phyloP scores from a whole-genome alignment of 2,113 vertebrate species.

The Pica pica region DNA sequence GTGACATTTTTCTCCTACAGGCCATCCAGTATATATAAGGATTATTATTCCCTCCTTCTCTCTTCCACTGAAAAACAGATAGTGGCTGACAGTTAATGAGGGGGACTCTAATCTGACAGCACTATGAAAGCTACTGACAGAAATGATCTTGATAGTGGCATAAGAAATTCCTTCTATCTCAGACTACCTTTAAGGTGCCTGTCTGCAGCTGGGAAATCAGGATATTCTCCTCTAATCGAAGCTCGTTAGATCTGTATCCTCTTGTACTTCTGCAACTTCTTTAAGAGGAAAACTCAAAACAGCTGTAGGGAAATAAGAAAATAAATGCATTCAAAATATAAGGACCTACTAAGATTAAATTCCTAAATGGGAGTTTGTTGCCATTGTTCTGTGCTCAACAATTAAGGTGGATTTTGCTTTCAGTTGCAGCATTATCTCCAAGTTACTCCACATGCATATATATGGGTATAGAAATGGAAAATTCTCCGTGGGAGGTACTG shows the following conservation, averaged over 20 bases:
- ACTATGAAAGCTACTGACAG: slow-evolving; percentile 39
- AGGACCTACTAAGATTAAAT: background rate
- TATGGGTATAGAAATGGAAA: background rate
- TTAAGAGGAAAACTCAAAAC: background rate
- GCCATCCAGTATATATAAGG: background rate
- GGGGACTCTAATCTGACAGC: slow-evolving; percentile 44
- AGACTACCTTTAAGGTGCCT: background rate
- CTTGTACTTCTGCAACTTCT: background rate
- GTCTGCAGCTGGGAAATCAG: background rate
- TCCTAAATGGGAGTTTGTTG: background rate
- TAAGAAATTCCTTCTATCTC: slow-evolving; percentile 36
- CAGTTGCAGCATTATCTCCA: background rate
- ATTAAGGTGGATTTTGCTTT: background rate
- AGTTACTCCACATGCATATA: background rate
- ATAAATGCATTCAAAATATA: background rate
- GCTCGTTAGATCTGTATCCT: background rate
- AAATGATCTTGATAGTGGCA: slow-evolving; percentile 25
- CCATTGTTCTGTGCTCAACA: background rate
- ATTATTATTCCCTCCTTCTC: slow-evolving; percentile 19
- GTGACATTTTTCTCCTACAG: slow-evolving; percentile 56
- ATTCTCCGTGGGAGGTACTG: background rate
- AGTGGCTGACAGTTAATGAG: slow-evolving; percentile 47
- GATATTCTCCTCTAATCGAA: background rate
- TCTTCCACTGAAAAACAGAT: slow-evolving; percentile 15
- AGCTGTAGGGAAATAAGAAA: background rate